Conservation (phyloP, 2,113 vertebrate genomes). For the Bujurquina vittata region DNA sequence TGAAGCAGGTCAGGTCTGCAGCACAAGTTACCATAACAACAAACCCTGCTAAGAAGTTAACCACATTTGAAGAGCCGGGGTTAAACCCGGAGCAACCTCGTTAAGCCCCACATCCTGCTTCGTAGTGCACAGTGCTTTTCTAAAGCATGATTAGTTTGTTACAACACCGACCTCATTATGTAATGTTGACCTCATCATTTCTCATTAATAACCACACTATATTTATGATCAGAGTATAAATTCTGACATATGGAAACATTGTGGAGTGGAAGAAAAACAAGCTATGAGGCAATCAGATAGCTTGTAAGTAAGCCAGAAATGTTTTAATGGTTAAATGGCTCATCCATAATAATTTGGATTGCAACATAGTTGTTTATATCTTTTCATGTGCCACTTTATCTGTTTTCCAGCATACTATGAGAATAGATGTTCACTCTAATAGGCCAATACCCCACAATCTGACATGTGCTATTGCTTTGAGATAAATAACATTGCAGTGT, state of each 20-base stretch:
- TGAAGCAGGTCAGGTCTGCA: background rate
- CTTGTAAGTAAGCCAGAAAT: background rate
- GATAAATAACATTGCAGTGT: background rate
- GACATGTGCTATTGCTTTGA: background rate
- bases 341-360: background rate
- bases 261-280: background rate
- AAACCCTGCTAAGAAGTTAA: background rate
- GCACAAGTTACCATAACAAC: background rate
- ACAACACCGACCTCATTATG: background rate
- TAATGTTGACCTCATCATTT: background rate
- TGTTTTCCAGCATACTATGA: background rate
- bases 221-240: background rate
- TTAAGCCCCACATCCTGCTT: background rate
- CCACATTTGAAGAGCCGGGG: background rate
- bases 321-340: background rate
- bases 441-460: background rate
- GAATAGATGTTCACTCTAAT: background rate
- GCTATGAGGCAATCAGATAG: background rate
- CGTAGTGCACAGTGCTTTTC: background rate
- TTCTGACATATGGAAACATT: background rate
- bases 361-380: background rate
- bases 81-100: background rate
- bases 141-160: constrained; percentile 9
- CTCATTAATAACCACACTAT: background rate
- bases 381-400: background rate